Evolutionary conservation across 2,113 vertebrate species (phyloP).

Genomic region (Rhagologus leucostigma): DNA sequence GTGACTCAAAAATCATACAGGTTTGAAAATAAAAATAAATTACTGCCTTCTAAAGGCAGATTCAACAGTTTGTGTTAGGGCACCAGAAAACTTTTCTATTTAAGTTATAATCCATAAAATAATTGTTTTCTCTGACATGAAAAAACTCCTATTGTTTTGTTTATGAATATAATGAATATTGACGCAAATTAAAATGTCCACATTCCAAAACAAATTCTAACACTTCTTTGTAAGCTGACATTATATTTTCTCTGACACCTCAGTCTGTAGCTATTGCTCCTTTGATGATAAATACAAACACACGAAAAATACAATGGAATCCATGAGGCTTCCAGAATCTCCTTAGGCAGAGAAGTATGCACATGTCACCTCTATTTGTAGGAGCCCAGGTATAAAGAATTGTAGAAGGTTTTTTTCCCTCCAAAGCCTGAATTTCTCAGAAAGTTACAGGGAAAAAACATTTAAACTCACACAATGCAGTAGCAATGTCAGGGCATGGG

Average conservation of each 20-base stretch:
- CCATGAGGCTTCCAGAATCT: background rate
- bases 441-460: background rate
- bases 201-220: background rate
- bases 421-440: background rate
- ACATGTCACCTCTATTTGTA: background rate
- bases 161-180: background rate
- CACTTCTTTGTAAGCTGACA: background rate
- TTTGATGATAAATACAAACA: background rate
- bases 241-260: background rate
- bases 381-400: background rate
- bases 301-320: background rate
- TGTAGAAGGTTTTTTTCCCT: background rate
- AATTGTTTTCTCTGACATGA: background rate
- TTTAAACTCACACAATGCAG: background rate
- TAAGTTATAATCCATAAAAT: background rate
- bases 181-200: background rate
- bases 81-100: background rate
- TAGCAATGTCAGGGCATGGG: background rate
- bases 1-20: background rate
- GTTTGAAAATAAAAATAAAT: background rate
- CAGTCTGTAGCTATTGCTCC: background rate
- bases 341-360: background rate
- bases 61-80: background rate
- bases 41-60: background rate
- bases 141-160: background rate